Evolutionary conservation across 2,888 invertebrate genomes (phyloP), one percentile per base, ranked within the genome.

Genomic region (Ochlodes sylvanus): DNA sequence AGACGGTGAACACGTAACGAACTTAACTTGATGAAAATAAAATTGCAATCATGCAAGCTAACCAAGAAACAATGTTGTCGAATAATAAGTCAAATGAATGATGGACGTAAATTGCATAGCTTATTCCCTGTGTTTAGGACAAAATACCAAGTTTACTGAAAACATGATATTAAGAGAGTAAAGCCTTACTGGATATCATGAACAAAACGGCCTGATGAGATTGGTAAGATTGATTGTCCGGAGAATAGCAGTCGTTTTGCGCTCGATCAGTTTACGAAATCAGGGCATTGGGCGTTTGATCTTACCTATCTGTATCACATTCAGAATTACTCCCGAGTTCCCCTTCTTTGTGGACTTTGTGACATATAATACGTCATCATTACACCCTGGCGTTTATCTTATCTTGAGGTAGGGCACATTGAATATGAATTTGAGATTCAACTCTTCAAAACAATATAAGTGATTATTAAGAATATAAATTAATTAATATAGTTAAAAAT

Each of bases 181-280:
- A 47, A 17, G 47, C 38, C 27, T 5, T 27, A 47, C 15, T 47
- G 15, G 9, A 17, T 47, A 47, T 17, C 44, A 17, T 12, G 12
- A 10, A 19, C 50, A 19, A 12, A 47, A 17, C 21, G 27, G 21
- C 10, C 17, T 27, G 52, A 52, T 21, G 52, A 52, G 52, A 52
- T 52, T 27, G 52, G 27, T 52, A 17, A 52, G 52, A 52, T 52
- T 52, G 52, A 52, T 52, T 52, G 52, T 52, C 52, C 27, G 27
- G 52, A 52, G 52, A 52, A 52, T 52, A 27, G 52, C 52, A 52
- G 27, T 14, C 52, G 14, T 52, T 52, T 52, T 21, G 12, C 52
- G 52, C 21, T 52, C 52, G 52, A 52, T 52, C 52, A 52, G 52
- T 52, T 52, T 52, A 52, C 52, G 52, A 52, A 52, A 52, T 27